phyloP scores from a whole-genome alignment of 2,113 vertebrate species.

The Ceyx melanurus region DNA sequence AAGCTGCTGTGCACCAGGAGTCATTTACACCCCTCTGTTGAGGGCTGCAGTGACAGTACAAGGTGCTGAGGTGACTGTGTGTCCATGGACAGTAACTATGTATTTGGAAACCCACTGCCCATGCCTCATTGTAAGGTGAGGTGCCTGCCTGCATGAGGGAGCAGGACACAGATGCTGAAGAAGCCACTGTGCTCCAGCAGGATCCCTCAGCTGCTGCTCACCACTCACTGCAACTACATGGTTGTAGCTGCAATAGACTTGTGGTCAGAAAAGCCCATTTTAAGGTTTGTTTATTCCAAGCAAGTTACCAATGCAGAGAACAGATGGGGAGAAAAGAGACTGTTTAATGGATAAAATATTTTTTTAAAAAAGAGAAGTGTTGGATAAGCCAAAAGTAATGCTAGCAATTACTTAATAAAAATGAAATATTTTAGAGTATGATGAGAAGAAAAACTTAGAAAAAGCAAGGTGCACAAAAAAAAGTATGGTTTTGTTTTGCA shows the following conservation, averaged over 20 bases:
- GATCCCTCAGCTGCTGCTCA: fast-evolving
- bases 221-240: fast-evolving
- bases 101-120: not conserved
- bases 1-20: not conserved
- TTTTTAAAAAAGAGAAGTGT: not conserved
- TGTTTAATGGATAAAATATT: not conserved
- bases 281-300: not conserved
- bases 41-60: not conserved
- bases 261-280: not conserved
- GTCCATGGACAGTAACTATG: fast-evolving
- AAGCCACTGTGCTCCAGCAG: not conserved
- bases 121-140: fast-evolving
- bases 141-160: fast-evolving
- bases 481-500: constrained; percentile 33
- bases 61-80: not conserved
- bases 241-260: not conserved
- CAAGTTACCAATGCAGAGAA: not conserved
- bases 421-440: not conserved
- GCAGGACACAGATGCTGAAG: fast-evolving
- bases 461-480: constrained; percentile 51
- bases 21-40: not conserved
- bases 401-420: constrained; percentile 23
- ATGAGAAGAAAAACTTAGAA: constrained; percentile 14
- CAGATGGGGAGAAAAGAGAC: not conserved
- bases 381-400: constrained; percentile 1